These are phyloP conservation scores for Sesamia inferens DNA, from an alignment of 2,888 invertebrate genomes.

Conservation along the genomic window DNA sequence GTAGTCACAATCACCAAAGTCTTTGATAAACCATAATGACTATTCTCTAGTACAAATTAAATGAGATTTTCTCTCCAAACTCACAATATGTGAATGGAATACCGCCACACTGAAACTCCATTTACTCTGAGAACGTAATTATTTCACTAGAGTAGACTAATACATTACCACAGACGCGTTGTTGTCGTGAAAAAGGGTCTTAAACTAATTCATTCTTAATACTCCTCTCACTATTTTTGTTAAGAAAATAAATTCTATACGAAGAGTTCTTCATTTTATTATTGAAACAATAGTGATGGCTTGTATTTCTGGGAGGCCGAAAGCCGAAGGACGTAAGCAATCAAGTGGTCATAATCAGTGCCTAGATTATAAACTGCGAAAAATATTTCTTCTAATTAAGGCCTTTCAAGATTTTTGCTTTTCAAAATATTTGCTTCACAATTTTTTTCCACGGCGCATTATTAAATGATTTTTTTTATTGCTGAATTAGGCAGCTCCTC, in stretches of 20 bases:
- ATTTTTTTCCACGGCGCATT: not conserved
- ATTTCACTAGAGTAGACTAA: conserved; percentile 43
- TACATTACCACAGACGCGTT: conserved; percentile 35
- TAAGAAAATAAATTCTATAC: conserved; percentile 44
- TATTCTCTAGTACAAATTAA: not conserved
- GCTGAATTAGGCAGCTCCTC: too few species aligned
- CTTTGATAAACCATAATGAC: not conserved
- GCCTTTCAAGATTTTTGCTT: not conserved
- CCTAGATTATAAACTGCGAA: too few species aligned
- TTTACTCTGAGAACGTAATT: conserved; percentile 46
- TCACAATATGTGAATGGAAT: conserved; percentile 1
- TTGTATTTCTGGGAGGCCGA: conserved; percentile 12
- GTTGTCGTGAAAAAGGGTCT: conserved; percentile 38
- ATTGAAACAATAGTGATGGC: conserved; percentile 21
- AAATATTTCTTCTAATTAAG: too few species aligned
- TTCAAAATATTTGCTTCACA: not conserved
- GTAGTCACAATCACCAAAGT: not conserved
- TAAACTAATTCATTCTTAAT: conserved; percentile 58
- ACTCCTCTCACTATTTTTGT: conserved; percentile 26
- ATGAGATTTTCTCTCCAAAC: conserved; percentile 8
- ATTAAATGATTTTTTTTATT: too few species aligned
- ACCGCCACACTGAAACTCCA: conserved; percentile 37
- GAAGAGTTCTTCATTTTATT: conserved; percentile 22
- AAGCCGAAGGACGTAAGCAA: conserved; percentile 6
- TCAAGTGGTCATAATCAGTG: not conserved